phyloP scores from a whole-genome alignment of 2,113 vertebrate genomes.

The Percopsis transmontana region DNA sequence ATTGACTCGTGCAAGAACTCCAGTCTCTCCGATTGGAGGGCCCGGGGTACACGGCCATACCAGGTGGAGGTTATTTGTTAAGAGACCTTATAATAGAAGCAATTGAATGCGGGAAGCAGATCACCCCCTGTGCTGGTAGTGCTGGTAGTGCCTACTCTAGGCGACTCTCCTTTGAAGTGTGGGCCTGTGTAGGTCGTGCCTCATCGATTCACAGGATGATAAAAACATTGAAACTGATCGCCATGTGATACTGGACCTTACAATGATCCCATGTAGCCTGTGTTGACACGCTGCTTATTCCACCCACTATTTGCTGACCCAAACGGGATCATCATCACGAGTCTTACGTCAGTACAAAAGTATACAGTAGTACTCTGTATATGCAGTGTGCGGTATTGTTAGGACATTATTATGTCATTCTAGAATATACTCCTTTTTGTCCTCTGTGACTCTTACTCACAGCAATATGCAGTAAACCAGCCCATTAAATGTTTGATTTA shows the following conservation, averaged over 20 bases:
- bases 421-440: no score
- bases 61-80: constrained; percentile 1
- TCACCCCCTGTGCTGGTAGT: background rate
- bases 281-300: background rate
- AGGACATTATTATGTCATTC: no score
- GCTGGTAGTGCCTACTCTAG: background rate
- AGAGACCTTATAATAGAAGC: constrained; percentile 8
- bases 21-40: constrained; percentile 17
- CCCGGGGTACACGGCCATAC: background rate
- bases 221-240: constrained; percentile 20
- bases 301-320: background rate
- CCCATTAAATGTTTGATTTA: no score
- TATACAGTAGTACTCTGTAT: no score
- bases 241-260: background rate
- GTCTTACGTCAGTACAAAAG: no score
- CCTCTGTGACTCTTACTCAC: no score
- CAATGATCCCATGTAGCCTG: background rate
- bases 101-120: background rate
- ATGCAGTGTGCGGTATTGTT: no score
- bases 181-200: constrained; percentile 6
- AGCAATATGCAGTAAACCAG: no score
- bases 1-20: constrained; percentile 13
- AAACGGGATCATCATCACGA: no score
- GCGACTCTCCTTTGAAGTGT: background rate
- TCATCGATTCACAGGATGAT: background rate